A percentile compares a stretch with the other conserved stretches of the same genome.
These are phyloP conservation scores for Candoia aspera DNA, from an alignment of 2,113 vertebrate species.

Conservation along the genomic window DNA sequence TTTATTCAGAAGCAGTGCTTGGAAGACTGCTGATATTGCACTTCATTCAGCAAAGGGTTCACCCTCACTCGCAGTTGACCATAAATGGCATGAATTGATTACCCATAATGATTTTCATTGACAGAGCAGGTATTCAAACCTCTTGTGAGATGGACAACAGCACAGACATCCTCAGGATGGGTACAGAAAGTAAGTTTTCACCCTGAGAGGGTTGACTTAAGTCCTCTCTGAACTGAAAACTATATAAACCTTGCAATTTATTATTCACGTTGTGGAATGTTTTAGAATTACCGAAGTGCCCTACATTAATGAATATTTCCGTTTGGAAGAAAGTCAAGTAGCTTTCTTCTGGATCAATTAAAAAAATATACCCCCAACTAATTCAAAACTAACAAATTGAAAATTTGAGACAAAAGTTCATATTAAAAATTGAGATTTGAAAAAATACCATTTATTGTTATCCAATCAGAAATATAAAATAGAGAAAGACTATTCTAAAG, in stretches of 20 bases:
- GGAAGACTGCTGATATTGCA: neutral
- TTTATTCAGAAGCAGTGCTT: neutral
- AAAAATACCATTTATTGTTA: conserved; percentile 67
- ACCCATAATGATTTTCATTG: neutral
- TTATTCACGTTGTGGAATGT: conserved; percentile 34
- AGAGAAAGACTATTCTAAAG: conserved; percentile 60
- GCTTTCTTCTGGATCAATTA: conserved; percentile 32
- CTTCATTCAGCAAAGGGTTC: neutral
- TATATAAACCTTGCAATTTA: conserved; percentile 24
- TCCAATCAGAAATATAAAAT: conserved; percentile 55
- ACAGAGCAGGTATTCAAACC: neutral
- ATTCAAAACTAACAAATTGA: conserved; percentile 48
- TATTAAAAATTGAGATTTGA: conserved; percentile 68
- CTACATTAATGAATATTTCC: conserved; percentile 44
- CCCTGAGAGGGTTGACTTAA: conserved; percentile 41
- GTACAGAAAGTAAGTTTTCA: neutral
- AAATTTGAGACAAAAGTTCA: conserved; percentile 66
- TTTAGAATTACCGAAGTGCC: conserved; percentile 60
- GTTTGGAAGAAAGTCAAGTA: conserved; percentile 47
- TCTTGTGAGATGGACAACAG: neutral
- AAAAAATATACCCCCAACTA: conserved; percentile 61
- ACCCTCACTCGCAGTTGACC: neutral
- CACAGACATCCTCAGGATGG: neutral
- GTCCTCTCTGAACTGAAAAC: conserved; percentile 46
- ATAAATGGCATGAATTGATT: neutral